Evolutionary conservation across 2,797 vertebrate genomes (phyloP).

Genomic region (Poeciliopsis turneri): DNA sequence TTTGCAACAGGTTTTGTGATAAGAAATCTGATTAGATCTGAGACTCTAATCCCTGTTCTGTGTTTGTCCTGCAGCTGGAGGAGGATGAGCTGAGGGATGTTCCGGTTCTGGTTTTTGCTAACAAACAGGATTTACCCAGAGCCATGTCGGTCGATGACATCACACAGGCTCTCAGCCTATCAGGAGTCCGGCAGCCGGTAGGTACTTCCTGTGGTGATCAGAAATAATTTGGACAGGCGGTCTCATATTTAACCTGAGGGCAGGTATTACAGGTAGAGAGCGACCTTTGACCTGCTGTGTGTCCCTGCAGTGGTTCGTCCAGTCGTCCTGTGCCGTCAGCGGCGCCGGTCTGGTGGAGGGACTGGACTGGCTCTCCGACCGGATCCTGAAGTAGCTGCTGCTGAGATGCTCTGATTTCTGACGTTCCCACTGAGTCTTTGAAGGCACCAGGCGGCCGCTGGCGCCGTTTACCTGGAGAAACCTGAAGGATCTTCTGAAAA

Average conservation of each 20-base stretch:
- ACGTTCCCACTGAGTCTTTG: slow-evolving; percentile 3
- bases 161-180: slow-evolving; percentile 89
- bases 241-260: too few species aligned
- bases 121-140: slow-evolving; percentile 94
- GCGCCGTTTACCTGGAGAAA: neutral
- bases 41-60: slow-evolving; percentile 3
- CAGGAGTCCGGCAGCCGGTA: slow-evolving; percentile 85
- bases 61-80: slow-evolving; percentile 78
- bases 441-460: neutral
- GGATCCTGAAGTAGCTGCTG: slow-evolving; percentile 83
- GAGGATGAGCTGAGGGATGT: slow-evolving; percentile 89
- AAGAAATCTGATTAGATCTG: too few species aligned
- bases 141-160: slow-evolving; percentile 91
- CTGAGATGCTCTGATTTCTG: neutral
- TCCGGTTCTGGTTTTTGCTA: slow-evolving; percentile 90
- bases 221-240: too few species aligned
- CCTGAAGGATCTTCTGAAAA: neutral
- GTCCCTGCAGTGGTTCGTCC: slow-evolving; percentile 88
- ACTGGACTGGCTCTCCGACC: slow-evolving; percentile 94
- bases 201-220: neutral
- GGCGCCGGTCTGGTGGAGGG: slow-evolving; percentile 92
- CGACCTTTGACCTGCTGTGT: slow-evolving; percentile 6
- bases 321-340: slow-evolving; percentile 92
- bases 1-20: too few species aligned
- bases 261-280: neutral